Evolutionary conservation across 2,113 vertebrate genomes (phyloP), one percentile per base, ranked within the genome.

Genomic region (Hyaena hyaena): DNA sequence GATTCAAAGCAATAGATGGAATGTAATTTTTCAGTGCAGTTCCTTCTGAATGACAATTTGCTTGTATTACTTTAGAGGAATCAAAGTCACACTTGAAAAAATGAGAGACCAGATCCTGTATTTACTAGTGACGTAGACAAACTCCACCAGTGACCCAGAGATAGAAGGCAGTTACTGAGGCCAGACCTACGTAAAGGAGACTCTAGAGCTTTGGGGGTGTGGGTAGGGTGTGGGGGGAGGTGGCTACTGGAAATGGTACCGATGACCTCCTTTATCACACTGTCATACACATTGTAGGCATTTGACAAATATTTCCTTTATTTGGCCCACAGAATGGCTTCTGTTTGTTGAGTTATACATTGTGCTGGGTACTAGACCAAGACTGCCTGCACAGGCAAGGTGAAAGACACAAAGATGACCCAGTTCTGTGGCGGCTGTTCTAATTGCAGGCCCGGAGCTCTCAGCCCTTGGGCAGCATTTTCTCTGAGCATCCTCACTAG

Each of bases 11-110:
- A 80, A 14, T 39, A 77, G n/a, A 39, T 61, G 39, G 17, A 89
- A 79, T 89, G 24, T n/a, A 61, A 61, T 69, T 94, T 83, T 87
- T 81, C 12, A 48, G 7, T 28, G 1, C 31, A 9, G 35, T 65
- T 93, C 33, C 50, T 96, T 14, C 58, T 55, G 6, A 69, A 93
- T 1, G 84, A 33, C 11, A 71, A 0, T 86, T 88, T 53, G 28
- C 33, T 82, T 76, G 16, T 63, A n/a, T 94, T 96, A n/a, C 53
- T 74, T 89, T 65, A 80, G 71, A 82, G 79, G 77, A 88, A 71
- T 39, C 63, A 35, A 86, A 97, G 35, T 90, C 55, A 94, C 0
- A 1, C 66, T 89, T 69, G n/a, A 53, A 65, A 69, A 79, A 45
- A 21, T 11, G 63, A 55, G 43, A 91, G 43, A 26, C 45, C 24